Conservation (phyloP, 2,888 invertebrate genomes). For the Orchestes rusci region DNA sequence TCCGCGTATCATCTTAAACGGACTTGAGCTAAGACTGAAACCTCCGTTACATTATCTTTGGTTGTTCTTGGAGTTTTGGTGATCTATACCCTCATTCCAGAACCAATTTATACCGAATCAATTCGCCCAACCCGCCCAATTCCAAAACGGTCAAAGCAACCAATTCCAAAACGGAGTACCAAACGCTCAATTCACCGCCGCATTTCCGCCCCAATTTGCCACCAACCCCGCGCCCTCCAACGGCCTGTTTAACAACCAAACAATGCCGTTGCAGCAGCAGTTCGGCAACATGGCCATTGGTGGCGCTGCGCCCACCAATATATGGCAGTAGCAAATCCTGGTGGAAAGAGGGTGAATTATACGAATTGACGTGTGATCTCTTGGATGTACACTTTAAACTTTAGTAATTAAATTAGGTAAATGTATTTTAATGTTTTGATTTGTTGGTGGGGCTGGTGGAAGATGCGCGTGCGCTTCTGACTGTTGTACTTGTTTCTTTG, state of each 20-base stretch:
- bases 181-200: slow-evolving; percentile 5
- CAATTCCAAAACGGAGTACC: not conserved
- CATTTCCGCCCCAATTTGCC: slow-evolving; percentile 7
- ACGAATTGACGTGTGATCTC: no score
- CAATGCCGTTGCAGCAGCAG: slow-evolving; percentile 43
- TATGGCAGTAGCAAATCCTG: slow-evolving; percentile 45
- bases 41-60: no score
- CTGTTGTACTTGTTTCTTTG: no score
- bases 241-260: slow-evolving; percentile 37
- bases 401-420: no score
- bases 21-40: no score
- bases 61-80: no score
- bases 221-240: slow-evolving; percentile 5
- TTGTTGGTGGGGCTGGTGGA: not conserved
- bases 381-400: no score
- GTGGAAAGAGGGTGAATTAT: no score
- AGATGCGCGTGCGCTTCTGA: no score
- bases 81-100: slow-evolving; percentile 4
- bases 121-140: slow-evolving; percentile 10
- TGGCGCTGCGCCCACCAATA: slow-evolving; percentile 29
- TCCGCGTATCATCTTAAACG: no score
- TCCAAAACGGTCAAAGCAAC: slow-evolving; percentile 11
- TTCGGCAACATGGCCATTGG: slow-evolving; percentile 47
- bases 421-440: not conserved
- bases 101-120: slow-evolving; percentile 22